A percentile compares a stretch with the other conserved stretches of the same genome.
phyloP scores from a whole-genome alignment of 1,140 invertebrate genomes.

The Proales similis region DNA sequence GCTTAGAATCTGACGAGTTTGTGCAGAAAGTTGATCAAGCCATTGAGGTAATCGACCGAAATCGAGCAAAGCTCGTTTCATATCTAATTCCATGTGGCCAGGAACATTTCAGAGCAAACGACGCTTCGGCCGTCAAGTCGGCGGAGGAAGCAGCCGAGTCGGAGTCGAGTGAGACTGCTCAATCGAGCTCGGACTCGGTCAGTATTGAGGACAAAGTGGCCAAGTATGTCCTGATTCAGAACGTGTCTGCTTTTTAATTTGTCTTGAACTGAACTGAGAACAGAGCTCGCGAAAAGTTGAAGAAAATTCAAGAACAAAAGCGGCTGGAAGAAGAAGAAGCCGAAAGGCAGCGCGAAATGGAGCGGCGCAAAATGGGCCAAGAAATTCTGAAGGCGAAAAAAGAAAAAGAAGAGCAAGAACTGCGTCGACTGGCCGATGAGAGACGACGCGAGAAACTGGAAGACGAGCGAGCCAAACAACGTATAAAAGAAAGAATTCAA shows the following conservation, averaged over 20 bases:
- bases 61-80: no score
- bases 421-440: constrained; percentile 60
- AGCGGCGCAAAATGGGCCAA: constrained; percentile 64
- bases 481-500: constrained; percentile 66
- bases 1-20: constrained; percentile 5
- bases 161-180: no score
- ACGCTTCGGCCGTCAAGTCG: no score
- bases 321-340: constrained; percentile 44
- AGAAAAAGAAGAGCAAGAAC: constrained; percentile 65
- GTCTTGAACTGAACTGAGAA: not conserved
- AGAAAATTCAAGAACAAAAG: constrained; percentile 32
- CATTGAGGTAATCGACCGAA: constrained; percentile 5
- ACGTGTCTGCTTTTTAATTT: no score
- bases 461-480: constrained; percentile 61
- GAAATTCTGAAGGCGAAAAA: constrained; percentile 64
- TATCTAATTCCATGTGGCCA: no score
- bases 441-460: constrained; percentile 66
- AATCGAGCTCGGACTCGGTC: no score
- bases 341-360: constrained; percentile 62
- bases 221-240: no score
- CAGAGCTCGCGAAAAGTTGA: constrained; percentile 31
- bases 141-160: no score
- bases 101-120: no score
- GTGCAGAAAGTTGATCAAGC: constrained; percentile 6
- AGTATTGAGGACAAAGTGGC: constrained; percentile 34